Evolutionary conservation across 1,140 invertebrate genomes (phyloP).

Genomic region (Gonatopus flavifemur): DNA sequence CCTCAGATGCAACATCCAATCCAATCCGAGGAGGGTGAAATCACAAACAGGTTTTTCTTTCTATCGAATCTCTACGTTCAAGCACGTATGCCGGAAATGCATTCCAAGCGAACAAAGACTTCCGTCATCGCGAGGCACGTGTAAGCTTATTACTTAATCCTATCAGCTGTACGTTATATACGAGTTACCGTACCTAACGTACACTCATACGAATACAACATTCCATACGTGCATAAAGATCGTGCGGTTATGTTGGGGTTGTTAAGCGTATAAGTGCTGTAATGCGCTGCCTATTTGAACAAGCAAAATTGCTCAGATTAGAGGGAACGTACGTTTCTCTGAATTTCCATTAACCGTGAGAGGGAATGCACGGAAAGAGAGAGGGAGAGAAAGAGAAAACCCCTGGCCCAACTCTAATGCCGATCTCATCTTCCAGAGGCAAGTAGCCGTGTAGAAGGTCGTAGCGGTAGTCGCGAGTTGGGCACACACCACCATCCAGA

Average conservation of each 20-base stretch:
- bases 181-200: not conserved
- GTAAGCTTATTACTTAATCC: conserved; percentile 23
- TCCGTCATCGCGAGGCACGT: conserved; percentile 18
- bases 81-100: conserved; percentile 25
- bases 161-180: conserved; percentile 4
- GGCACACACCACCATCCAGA: conserved; percentile 39
- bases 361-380: conserved; percentile 42
- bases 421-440: conserved; percentile 56
- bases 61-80: not conserved
- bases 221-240: conserved; percentile 8
- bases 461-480: conserved; percentile 36
- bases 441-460: no score
- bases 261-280: conserved; percentile 8
- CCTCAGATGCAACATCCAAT: conserved; percentile 10
- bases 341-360: conserved; percentile 57
- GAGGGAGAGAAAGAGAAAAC: not conserved
- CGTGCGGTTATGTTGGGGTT: conserved; percentile 20
- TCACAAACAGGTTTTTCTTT: conserved; percentile 18
- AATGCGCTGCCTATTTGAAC: conserved; percentile 33
- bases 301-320: conserved; percentile 52
- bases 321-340: conserved; percentile 44
- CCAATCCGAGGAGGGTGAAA: conserved; percentile 14
- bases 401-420: conserved; percentile 43
- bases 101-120: conserved; percentile 22
- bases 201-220: not conserved